These are phyloP conservation scores for Vanessa cardui DNA, from an alignment of 2,888 invertebrate species.

Conservation along the genomic window DNA sequence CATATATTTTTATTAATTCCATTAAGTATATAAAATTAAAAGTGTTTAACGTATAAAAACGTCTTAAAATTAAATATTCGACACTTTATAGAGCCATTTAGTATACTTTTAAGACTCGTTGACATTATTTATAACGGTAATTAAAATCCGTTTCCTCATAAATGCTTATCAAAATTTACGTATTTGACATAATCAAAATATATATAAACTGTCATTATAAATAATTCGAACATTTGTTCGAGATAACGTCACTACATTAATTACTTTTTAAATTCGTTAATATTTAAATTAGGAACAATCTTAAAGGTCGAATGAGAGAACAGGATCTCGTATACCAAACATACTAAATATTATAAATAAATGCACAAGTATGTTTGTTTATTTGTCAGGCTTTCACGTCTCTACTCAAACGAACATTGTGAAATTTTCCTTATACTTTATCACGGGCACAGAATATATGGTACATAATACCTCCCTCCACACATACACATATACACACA, in stretches of 20 bases:
- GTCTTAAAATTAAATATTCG: constrained; percentile 24
- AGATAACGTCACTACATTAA: not conserved
- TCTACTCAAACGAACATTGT: too few relatives aligned
- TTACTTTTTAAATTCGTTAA: constrained; percentile 7
- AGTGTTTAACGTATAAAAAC: constrained; percentile 7
- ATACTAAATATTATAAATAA: too few relatives aligned
- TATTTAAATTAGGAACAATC: not conserved
- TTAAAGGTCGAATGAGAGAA: constrained; percentile 3
- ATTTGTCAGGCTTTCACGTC: too few relatives aligned
- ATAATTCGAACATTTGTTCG: constrained; percentile 9
- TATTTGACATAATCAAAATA: constrained; percentile 11
- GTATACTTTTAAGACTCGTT: constrained; percentile 33
- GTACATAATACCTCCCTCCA: not conserved
- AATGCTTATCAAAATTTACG: constrained; percentile 29
- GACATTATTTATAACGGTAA: constrained; percentile 34
- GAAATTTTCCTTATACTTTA: too few relatives aligned
- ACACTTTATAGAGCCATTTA: constrained; percentile 31
- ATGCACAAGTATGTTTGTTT: too few relatives aligned
- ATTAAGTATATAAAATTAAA: constrained; percentile 4
- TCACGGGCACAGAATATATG: too few relatives aligned
- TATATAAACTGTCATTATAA: constrained; percentile 11
- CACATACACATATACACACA: not conserved
- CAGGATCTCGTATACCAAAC: not conserved
- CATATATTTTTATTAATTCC: not conserved
- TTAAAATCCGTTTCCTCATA: constrained; percentile 34